These are phyloP conservation scores for Drosophila melanosoma DNA, from an alignment of 2,888 invertebrate species.

Conservation along the genomic window DNA sequence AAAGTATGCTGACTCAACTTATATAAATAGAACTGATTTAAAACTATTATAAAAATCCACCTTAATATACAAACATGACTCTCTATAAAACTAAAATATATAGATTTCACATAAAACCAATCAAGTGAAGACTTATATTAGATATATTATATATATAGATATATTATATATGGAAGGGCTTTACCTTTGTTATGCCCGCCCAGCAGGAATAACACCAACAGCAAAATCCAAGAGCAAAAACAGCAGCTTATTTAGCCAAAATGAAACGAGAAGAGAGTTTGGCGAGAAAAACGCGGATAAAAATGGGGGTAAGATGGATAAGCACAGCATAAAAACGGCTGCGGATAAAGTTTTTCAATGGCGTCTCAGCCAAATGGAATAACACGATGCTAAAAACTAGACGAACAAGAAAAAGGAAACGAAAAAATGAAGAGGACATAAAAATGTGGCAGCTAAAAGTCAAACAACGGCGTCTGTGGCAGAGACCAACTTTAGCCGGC, in stretches of 20 bases:
- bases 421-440: constrained; percentile 9
- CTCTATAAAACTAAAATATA: not conserved
- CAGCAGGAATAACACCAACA: constrained; percentile 30
- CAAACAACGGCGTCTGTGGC: constrained; percentile 40
- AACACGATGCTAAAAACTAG: constrained; percentile 32
- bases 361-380: constrained; percentile 33
- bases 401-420: constrained; percentile 1
- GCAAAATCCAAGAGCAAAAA: constrained; percentile 36
- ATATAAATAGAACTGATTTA: not conserved
- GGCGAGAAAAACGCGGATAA: constrained; percentile 66
- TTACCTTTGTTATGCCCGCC: constrained; percentile 6
- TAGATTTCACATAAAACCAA: not conserved
- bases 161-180: constrained; percentile 14
- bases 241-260: constrained; percentile 32
- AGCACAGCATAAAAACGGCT: constrained; percentile 63
- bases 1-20: not conserved
- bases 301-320: constrained; percentile 76
- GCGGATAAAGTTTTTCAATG: constrained; percentile 60
- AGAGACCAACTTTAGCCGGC: constrained; percentile 22
- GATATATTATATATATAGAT: constrained; percentile 20
- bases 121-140: not conserved
- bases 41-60: not conserved
- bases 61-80: not conserved
- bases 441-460: constrained; percentile 50
- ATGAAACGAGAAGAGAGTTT: constrained; percentile 30